Evolutionary conservation across 2,888 invertebrate genomes (phyloP), one percentile per base, ranked within the genome.

Genomic region (Geotrupes spiniger): DNA sequence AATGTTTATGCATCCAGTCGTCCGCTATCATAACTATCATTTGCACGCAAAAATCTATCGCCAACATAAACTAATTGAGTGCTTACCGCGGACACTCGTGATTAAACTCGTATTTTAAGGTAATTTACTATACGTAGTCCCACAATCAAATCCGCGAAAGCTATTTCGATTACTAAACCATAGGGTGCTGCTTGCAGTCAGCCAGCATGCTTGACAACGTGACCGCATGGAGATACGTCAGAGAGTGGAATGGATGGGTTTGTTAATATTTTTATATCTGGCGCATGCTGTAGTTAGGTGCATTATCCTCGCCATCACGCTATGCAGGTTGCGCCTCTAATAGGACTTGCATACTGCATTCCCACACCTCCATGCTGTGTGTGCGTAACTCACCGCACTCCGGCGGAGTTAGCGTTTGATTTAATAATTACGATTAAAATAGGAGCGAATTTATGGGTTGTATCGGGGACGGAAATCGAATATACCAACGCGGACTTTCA

Each of bases 71-170:
- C 52, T 61, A 61, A 61, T 61, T 61, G 61, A 61, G 61, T 59
- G 56, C 59, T 61, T 57, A 61, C 54, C 52, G 53, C 50, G 44
- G 51, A 50, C 56, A 54, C 58, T 54, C 54, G 48, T 58, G 59
- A 61, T 61, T 61, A 59, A 58, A 51, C 44, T 54, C 54, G 53
- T 59, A 60, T 58, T 60, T 59, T 58, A 54, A 53, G 55, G 52
- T 54, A 58, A 59, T 60, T 56, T 56, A 51, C 52, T 46, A 39
- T 56, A 53, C 47, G 44, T 51, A 56, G 46, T 51, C 46, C 46
- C 52, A 47, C 57, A 55, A 54, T 55, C 52, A 47, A 44, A 50
- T 49, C 29, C 36, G 42, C 50, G 41, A 50, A 47, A 51, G 51
- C 42, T 40, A 53, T 57, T 57, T 55, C 57, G 55, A 57, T 56